Evolutionary conservation across 2,888 invertebrate species (phyloP), one percentile per base, ranked within the genome.

Genomic region (Pammene fasciana): DNA sequence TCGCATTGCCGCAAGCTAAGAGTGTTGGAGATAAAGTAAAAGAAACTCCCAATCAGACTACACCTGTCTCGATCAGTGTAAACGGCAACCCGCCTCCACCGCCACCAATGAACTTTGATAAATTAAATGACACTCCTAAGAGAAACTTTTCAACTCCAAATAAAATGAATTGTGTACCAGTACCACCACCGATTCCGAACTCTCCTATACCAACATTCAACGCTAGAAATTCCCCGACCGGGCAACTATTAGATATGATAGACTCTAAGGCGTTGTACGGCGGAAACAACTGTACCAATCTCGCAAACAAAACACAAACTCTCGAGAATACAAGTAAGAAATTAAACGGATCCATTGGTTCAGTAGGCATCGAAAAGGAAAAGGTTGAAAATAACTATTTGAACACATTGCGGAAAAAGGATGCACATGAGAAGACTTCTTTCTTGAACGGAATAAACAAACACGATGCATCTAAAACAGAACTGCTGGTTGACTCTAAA

Each of bases 171-270:
- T 80, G 81, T 65, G 78, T 81, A 26, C 85, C 87, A 41, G 73
- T 86, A 62, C 91, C 91, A 14, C 91, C 91, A 14, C 91, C 90
- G 26, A 82, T 90, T 68, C 92, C 91, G 9, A 89, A 79, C 72
- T 83, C 89, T 55, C 92, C 89, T 45, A 82, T 92, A 68, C 91
- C 92, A 55, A 83, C 85, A 48, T 86, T 87, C 65, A 87, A 87
- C 73, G 78, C 54, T 0, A 65, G 70, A 55, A 70, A 65, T 34
- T 70, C 70, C 14, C 77, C 26, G 81, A 86, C 65, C 87, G 81
- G 72, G 82, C 86, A 72, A 82, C 84, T 62, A 80, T 86, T 72
- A 77, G 79, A 64, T 73, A 78, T 70, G 65, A 54, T 70, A 60
- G 70, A 70, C 14, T 48, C 70, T 18, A 56, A 68, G n/a, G 45